These are phyloP conservation scores for Chroicocephalus ridibundus DNA, from an alignment of 2,113 vertebrate genomes.

Conservation along the genomic window DNA sequence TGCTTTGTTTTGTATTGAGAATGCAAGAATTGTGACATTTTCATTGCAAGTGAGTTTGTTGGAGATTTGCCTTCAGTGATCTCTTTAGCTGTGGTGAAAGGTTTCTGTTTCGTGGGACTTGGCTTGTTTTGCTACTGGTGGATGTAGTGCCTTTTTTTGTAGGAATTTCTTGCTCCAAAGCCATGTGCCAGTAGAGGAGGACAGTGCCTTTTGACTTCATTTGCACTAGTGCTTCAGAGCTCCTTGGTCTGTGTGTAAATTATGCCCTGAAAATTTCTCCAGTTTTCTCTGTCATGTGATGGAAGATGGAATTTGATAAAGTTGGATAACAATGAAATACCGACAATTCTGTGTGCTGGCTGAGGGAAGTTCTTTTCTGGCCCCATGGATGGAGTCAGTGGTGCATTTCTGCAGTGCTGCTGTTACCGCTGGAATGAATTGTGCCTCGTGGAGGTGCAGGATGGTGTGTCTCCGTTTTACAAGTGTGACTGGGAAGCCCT, in stretches of 20 bases:
- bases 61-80: background rate
- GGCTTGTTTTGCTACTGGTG: background rate
- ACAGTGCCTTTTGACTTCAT: background rate
- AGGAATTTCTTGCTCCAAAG: background rate
- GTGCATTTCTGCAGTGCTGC: background rate
- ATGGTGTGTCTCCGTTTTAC: background rate
- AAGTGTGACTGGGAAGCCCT: background rate
- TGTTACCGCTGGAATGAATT: background rate
- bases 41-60: background rate
- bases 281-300: background rate
- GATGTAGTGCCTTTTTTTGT: background rate
- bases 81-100: background rate
- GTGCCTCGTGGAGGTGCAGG: background rate
- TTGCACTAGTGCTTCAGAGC: background rate
- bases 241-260: background rate
- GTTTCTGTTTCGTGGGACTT: background rate
- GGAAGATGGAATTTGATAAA: background rate
- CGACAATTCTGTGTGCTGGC: background rate
- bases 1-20: background rate
- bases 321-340: background rate
- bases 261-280: background rate
- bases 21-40: background rate
- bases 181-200: background rate
- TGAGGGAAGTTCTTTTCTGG: background rate
- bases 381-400: background rate